Evolutionary conservation across 2,797 vertebrate species (phyloP).

Genomic region (Hippoglossus hippoglossus): DNA sequence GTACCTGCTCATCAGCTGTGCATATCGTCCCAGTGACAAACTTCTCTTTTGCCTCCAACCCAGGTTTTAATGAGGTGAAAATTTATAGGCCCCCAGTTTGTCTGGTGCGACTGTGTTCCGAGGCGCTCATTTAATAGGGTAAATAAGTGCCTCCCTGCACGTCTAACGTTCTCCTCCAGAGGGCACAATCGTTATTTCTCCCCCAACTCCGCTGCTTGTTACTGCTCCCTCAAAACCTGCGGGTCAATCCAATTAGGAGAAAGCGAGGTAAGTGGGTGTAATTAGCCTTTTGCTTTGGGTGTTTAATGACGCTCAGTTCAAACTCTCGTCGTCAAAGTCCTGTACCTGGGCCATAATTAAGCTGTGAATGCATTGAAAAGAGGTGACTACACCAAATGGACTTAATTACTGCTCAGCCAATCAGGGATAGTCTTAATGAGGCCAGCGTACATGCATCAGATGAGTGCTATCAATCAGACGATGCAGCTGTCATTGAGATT

Average conservation of each 20-base stretch:
- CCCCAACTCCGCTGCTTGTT: constrained; percentile 83
- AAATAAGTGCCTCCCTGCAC: constrained; percentile 85
- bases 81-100: constrained; percentile 77
- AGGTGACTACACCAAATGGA: constrained; percentile 84
- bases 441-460: constrained; percentile 66
- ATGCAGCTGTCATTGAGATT: constrained; percentile 47
- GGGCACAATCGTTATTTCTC: constrained; percentile 82
- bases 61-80: constrained; percentile 85
- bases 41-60: constrained; percentile 42
- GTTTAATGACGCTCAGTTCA: constrained; percentile 85
- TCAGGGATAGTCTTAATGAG: constrained; percentile 85
- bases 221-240: constrained; percentile 80
- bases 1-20: constrained; percentile 17
- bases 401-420: constrained; percentile 84
- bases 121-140: constrained; percentile 85
- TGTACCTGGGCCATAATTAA: constrained; percentile 87
- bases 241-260: constrained; percentile 91
- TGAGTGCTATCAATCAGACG: constrained; percentile 84
- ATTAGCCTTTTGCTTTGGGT: constrained; percentile 88
- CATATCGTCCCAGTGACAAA: constrained; percentile 32
- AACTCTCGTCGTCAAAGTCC: constrained; percentile 81
- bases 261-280: constrained; percentile 84
- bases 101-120: constrained; percentile 78
- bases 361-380: constrained; percentile 78
- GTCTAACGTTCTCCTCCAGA: constrained; percentile 80